Evolutionary conservation across 2,888 invertebrate genomes (phyloP).

Genomic region (Marasmarcha lunaedactyla): DNA sequence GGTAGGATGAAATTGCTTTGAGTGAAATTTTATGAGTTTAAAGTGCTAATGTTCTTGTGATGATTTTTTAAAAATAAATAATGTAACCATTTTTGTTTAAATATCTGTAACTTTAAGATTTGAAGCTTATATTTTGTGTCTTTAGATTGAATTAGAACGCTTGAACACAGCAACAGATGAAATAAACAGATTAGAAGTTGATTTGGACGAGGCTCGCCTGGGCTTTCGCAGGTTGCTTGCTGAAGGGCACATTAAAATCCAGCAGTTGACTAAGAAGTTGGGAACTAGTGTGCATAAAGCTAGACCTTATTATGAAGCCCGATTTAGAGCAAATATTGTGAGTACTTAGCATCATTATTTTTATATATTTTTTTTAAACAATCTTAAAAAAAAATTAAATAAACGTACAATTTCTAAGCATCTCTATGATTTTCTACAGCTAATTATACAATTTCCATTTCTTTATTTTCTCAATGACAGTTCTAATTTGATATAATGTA

Average conservation of each 20-base stretch:
- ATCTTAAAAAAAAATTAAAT: neutral
- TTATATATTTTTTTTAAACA: neutral
- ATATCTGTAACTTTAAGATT: no score
- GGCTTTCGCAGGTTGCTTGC: slow-evolving; percentile 84
- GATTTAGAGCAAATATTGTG: slow-evolving; percentile 84
- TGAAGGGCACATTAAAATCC: slow-evolving; percentile 86
- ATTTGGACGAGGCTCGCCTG: slow-evolving; percentile 87
- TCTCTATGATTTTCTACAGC: no score
- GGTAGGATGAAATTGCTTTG: neutral
- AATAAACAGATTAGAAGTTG: slow-evolving; percentile 91
- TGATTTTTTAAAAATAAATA: no score
- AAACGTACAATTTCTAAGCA: no score
- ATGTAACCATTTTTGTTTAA: no score
- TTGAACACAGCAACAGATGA: slow-evolving; percentile 92
- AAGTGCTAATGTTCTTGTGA: neutral
- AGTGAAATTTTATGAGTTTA: neutral
- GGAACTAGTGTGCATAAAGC: slow-evolving; percentile 89
- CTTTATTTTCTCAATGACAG: no score
- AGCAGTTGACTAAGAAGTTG: slow-evolving; percentile 83
- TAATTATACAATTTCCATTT: no score
- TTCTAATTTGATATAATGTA: no score
- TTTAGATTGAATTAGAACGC: slow-evolving; percentile 87
- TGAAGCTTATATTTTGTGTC: no score
- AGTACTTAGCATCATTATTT: no score
- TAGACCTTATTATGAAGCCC: slow-evolving; percentile 90